Evolutionary conservation across 1,140 invertebrate genomes (phyloP).

Genomic region (Physella acuta): DNA sequence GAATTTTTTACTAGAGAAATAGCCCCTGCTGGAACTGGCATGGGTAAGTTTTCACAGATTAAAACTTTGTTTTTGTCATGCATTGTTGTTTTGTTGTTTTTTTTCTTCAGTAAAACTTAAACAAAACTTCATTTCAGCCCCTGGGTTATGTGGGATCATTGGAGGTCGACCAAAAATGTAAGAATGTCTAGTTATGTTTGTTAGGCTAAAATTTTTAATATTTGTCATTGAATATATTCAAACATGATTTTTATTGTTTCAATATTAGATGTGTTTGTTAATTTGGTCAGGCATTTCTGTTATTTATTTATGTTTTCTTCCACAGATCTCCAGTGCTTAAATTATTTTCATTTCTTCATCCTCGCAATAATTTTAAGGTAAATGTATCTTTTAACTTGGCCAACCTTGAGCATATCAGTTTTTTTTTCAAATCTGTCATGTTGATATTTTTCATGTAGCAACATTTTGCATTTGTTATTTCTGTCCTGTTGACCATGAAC

Average conservation of each 20-base stretch:
- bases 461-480: too few species aligned
- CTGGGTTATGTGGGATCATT: constrained; percentile 62
- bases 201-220: neutral
- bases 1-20: constrained; percentile 63
- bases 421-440: too few species aligned
- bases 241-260: too few species aligned
- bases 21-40: constrained; percentile 65
- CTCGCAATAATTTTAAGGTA: constrained; percentile 58
- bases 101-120: neutral
- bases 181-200: constrained; percentile 29
- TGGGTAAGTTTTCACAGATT: constrained; percentile 49
- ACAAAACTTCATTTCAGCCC: constrained; percentile 54
- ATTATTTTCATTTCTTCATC: constrained; percentile 62
- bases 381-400: too few species aligned
- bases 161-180: constrained; percentile 64
- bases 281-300: too few species aligned
- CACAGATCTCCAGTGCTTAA: constrained; percentile 59
- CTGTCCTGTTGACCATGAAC: constrained; percentile 2
- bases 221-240: too few species aligned
- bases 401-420: too few species aligned
- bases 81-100: neutral
- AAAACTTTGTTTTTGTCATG: neutral
- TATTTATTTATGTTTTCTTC: constrained; percentile 29
- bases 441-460: too few species aligned
- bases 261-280: too few species aligned